These are phyloP conservation scores for Oreochromis spilurus DNA, from an alignment of 2,113 vertebrate species.

Conservation along the genomic window DNA sequence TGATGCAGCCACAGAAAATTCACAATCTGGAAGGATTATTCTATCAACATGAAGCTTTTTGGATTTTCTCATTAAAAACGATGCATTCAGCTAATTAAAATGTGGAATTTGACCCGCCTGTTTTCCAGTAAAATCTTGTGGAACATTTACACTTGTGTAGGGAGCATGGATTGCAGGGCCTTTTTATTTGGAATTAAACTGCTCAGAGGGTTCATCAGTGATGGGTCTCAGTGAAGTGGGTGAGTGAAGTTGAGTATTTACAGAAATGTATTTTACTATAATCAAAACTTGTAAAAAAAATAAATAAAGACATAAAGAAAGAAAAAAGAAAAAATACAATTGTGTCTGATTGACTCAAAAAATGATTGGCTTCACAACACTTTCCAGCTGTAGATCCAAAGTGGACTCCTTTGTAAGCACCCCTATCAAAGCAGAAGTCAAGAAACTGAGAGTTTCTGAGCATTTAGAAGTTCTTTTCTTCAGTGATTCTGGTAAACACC, in stretches of 20 bases:
- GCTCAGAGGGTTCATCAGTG: not conserved
- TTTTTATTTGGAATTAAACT: not conserved
- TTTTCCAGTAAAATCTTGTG: not conserved
- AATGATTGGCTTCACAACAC: not conserved
- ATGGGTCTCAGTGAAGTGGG: not conserved
- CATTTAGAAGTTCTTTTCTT: not conserved
- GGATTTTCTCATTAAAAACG: not conserved
- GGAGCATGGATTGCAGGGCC: not conserved
- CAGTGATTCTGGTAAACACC: not conserved
- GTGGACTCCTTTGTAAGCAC: not conserved
- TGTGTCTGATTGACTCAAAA: not conserved
- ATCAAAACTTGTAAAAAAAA: not conserved
- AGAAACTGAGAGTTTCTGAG: not conserved
- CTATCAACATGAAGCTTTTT: not conserved
- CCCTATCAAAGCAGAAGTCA: not conserved
- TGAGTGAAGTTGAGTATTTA: not conserved
- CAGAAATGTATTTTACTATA: not conserved
- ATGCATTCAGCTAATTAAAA: not conserved
- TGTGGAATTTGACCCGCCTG: not conserved
- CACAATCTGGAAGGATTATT: not conserved
- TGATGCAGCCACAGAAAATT: not conserved
- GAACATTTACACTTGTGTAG: not conserved
- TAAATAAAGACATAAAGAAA: not conserved
- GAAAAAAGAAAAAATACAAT: not conserved
- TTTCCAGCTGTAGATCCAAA: not conserved